phyloP scores from a whole-genome alignment of 2,113 vertebrate genomes.

The Redunca redunca region DNA sequence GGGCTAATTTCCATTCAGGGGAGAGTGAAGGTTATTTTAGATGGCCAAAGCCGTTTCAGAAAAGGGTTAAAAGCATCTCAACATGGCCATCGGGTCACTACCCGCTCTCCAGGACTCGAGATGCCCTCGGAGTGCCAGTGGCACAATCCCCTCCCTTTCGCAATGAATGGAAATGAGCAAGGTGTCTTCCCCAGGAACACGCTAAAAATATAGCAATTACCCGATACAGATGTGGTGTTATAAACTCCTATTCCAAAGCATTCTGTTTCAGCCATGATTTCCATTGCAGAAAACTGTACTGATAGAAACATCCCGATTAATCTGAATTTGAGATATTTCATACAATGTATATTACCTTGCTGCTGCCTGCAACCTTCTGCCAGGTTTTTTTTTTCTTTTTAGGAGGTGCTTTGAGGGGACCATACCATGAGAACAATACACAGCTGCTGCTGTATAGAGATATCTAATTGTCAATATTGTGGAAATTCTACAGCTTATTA shows the following conservation, averaged over 20 bases:
- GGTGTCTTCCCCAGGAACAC: conserved; percentile 65
- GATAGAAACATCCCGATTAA: conserved; percentile 83
- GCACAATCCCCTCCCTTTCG: conserved; percentile 49
- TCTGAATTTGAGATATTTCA: conserved; percentile 84
- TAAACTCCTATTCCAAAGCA: conserved; percentile 71
- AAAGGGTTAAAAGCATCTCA: not conserved
- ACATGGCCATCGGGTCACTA: not conserved
- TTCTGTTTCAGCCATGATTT: conserved; percentile 75
- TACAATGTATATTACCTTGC: conserved; percentile 88
- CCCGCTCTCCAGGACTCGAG: not conserved
- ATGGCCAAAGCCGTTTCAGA: conserved; percentile 54
- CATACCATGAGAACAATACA: conserved; percentile 90
- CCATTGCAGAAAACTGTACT: conserved; percentile 75
- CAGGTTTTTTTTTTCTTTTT: conserved; percentile 81
- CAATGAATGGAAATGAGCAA: conserved; percentile 71
- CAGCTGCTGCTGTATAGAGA: conserved; percentile 91
- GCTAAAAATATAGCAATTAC: conserved; percentile 75
- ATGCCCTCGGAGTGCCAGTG: not conserved
- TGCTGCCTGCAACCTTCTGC: conserved; percentile 87
- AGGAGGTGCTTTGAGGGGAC: conserved; percentile 88
- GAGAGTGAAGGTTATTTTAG: conserved; percentile 34
- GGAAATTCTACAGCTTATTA: conserved; percentile 92
- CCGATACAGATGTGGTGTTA: conserved; percentile 76
- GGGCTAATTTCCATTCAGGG: conserved; percentile 29
- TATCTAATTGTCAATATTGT: conserved; percentile 93